These are phyloP conservation scores for Lottia scabra DNA, from an alignment of 2,888 invertebrate species.

Conservation along the genomic window DNA sequence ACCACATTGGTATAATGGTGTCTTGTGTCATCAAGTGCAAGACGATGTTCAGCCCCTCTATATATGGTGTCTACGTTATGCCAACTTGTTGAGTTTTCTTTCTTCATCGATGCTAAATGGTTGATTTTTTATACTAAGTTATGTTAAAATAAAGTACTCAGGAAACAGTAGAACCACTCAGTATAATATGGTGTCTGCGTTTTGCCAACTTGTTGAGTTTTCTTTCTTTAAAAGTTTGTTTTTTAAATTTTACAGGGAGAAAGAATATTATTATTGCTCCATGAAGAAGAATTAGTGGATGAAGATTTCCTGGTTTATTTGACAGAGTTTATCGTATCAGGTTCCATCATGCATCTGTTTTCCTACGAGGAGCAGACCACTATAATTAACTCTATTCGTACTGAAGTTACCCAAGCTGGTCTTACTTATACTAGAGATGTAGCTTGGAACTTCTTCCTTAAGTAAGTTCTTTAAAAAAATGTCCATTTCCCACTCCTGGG, in stretches of 20 bases:
- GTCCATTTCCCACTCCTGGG: too few species aligned
- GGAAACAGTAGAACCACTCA: too few species aligned
- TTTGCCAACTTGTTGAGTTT: too few species aligned
- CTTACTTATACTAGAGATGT: slow-evolving; percentile 67
- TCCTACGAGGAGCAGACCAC: slow-evolving; percentile 67
- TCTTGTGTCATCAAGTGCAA: too few species aligned
- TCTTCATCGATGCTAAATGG: too few species aligned
- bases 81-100: too few species aligned
- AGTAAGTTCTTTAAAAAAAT: slow-evolving; percentile 36
- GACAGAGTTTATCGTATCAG: slow-evolving; percentile 65
- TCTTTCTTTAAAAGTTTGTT: background rate
- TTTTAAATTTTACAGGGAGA: slow-evolving; percentile 55
- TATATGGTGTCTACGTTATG: too few species aligned
- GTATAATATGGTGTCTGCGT: too few species aligned
- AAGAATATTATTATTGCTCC: slow-evolving; percentile 62
- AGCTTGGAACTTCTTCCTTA: slow-evolving; percentile 69
- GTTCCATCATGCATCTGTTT: slow-evolving; percentile 66
- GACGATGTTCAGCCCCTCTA: too few species aligned
- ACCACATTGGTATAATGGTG: too few species aligned
- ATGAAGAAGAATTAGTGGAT: slow-evolving; percentile 64
- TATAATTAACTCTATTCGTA: slow-evolving; percentile 68
- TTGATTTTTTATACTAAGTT: too few species aligned
- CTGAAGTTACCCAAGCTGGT: slow-evolving; percentile 68
- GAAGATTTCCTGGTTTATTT: slow-evolving; percentile 66
- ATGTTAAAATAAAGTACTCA: too few species aligned